These are phyloP conservation scores for Arvicanthis niloticus DNA, from an alignment of 2,113 vertebrate species.

Conservation along the genomic window DNA sequence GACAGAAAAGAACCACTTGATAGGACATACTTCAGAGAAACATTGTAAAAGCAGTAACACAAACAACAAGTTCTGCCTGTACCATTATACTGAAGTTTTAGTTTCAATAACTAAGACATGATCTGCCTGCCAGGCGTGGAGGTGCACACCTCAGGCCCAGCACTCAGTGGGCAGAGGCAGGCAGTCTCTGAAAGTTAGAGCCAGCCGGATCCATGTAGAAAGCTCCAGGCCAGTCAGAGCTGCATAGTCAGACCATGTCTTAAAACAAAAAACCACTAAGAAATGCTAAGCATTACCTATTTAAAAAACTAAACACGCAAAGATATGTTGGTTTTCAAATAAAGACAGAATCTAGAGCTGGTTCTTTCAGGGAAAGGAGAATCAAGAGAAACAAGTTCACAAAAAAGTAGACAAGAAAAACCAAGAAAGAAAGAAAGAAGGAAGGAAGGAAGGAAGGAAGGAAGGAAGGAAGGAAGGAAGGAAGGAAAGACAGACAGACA, in stretches of 20 bases:
- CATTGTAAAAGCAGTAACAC: not conserved
- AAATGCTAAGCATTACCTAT: conserved; percentile 6
- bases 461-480: too few relatives aligned
- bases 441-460: too few relatives aligned
- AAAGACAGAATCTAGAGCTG: conserved; percentile 33
- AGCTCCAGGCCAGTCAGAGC: not conserved
- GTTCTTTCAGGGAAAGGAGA: not conserved
- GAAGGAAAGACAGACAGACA: too few relatives aligned
- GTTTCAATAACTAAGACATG: not conserved
- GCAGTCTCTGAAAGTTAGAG: not conserved
- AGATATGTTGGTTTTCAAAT: not conserved
- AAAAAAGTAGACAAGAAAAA: conserved; percentile 16
- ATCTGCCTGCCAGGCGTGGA: not conserved
- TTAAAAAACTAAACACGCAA: conserved; percentile 59
- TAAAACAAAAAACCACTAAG: not conserved
- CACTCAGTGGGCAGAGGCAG: not conserved
- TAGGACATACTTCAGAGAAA: conserved; percentile 26
- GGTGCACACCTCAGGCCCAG: not conserved
- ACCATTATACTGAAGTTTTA: conserved; percentile 34
- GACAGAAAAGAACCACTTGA: conserved; percentile 25
- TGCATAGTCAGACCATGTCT: not conserved
- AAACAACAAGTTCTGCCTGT: not conserved
- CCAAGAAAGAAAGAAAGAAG: too few relatives aligned
- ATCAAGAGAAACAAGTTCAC: conserved; percentile 51
- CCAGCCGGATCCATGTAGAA: not conserved